Percentiles rank a stretch among this genome's conserved stretches.
Evolutionary conservation across 2,113 vertebrate species (phyloP).

Genomic region (Malurus melanocephalus): DNA sequence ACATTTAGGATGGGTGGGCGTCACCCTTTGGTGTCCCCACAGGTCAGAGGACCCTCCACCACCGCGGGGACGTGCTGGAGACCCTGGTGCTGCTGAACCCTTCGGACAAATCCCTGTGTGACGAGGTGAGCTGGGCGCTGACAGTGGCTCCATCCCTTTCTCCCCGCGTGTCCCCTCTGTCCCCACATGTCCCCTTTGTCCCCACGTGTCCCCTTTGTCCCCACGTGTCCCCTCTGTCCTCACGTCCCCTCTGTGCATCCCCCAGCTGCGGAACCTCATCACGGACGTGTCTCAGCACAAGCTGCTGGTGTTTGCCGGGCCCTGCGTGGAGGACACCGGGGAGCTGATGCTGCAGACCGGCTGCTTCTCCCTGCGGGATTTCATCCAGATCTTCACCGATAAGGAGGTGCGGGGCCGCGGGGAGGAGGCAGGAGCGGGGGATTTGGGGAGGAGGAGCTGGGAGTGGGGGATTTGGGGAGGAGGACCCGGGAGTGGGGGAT

Average conservation of each 20-base stretch:
- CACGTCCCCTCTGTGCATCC: too few relatives aligned
- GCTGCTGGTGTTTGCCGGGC: slow-evolving; percentile 86
- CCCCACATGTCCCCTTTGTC: too few relatives aligned
- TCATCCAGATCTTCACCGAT: slow-evolving; percentile 84
- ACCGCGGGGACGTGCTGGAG: slow-evolving; percentile 70
- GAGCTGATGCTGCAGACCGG: slow-evolving; percentile 88
- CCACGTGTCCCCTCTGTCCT: neutral
- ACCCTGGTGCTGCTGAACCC: slow-evolving; percentile 89
- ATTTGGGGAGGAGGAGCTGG: neutral
- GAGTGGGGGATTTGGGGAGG: neutral
- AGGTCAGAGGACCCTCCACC: too few relatives aligned
- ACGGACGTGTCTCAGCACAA: slow-evolving; percentile 82
- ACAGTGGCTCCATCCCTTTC: too few relatives aligned
- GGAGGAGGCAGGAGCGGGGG: neutral
- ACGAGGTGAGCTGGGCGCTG: slow-evolving; percentile 76
- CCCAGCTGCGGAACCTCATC: slow-evolving; percentile 85
- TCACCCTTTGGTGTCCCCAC: too few relatives aligned
- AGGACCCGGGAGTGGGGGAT: too few relatives aligned
- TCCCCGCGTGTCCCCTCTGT: too few relatives aligned
- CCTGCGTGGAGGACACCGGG: slow-evolving; percentile 83
- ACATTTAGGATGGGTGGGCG: too few relatives aligned
- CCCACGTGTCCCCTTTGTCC: too few relatives aligned
- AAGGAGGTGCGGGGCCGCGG: slow-evolving; percentile 74
- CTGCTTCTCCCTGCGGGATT: slow-evolving; percentile 80
- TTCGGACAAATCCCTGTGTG: slow-evolving; percentile 80